Evolutionary conservation across 1,140 invertebrate genomes (phyloP).

Genomic region (Ephestia elutella): DNA sequence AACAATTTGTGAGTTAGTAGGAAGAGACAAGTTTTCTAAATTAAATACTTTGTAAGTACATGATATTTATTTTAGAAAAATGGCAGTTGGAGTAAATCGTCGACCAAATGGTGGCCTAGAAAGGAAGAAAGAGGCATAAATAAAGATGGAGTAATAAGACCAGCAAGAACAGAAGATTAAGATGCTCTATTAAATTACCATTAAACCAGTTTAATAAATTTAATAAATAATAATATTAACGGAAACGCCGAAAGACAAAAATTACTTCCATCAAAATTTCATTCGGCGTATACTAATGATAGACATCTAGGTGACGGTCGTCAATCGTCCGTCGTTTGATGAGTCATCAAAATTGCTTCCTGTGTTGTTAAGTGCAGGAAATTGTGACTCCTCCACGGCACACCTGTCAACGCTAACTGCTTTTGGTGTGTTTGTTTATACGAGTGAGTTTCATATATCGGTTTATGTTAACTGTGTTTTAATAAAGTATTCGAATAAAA

Average conservation of each 20-base stretch:
- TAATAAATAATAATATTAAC: too few species aligned
- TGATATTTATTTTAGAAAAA: too few species aligned
- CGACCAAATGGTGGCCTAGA: too few species aligned
- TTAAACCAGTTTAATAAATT: too few species aligned
- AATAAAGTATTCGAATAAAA: too few species aligned
- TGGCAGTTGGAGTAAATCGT: too few species aligned
- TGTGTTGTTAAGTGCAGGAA: constrained; percentile 72
- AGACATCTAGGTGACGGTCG: constrained; percentile 39
- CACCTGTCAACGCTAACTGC: constrained; percentile 57
- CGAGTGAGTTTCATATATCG: neutral
- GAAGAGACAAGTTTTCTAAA: too few species aligned
- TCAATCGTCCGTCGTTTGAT: constrained; percentile 66
- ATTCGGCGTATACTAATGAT: constrained; percentile 32
- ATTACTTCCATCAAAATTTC: neutral
- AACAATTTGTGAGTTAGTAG: neutral
- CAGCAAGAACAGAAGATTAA: too few species aligned
- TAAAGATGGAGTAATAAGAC: too few species aligned
- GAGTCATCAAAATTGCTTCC: constrained; percentile 72
- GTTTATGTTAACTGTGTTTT: neutral
- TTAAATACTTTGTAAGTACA: too few species aligned
- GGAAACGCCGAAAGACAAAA: neutral
- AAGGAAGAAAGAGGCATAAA: too few species aligned
- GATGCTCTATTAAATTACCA: too few species aligned
- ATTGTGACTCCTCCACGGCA: constrained; percentile 67
- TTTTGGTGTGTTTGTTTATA: constrained; percentile 13